These are phyloP conservation scores for Scarus forsteni DNA, from an alignment of 2,797 vertebrate genomes.

Conservation along the genomic window DNA sequence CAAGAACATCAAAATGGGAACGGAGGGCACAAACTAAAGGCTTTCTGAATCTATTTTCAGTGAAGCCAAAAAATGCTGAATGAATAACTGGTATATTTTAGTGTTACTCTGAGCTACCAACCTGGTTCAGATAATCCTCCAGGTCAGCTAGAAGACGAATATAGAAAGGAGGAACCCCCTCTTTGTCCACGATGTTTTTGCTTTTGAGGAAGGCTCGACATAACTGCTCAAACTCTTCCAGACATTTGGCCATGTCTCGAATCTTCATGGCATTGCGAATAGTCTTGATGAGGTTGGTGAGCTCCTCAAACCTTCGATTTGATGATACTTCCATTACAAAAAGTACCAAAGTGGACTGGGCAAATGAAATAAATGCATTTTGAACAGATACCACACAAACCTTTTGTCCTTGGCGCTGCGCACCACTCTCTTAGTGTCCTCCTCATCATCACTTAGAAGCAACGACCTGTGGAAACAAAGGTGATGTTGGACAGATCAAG, in stretches of 20 bases:
- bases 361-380: not conserved
- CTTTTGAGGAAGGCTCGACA: constrained; percentile 93
- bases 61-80: too few species aligned
- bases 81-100: too few species aligned
- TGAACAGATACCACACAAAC: constrained; percentile 60
- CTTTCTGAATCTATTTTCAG: too few species aligned
- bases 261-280: constrained; percentile 98
- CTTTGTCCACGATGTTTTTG: constrained; percentile 94
- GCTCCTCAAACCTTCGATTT: constrained; percentile 89
- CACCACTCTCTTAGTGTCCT: constrained; percentile 94
- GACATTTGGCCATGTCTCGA: constrained; percentile 92
- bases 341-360: not conserved
- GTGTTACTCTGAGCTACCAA: constrained; percentile 44
- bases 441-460: constrained; percentile 93
- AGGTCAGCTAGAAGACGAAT: constrained; percentile 92
- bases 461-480: constrained; percentile 78
- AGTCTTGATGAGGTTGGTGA: constrained; percentile 93
- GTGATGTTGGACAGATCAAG: not conserved
- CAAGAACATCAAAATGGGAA: not conserved
- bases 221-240: constrained; percentile 94
- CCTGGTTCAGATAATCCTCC: constrained; percentile 94
- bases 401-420: constrained; percentile 95
- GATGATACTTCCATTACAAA: not conserved
- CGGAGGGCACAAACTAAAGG: not conserved
- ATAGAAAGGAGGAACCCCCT: constrained; percentile 92